phyloP scores from a whole-genome alignment of 2,113 vertebrate species.

The Odobenus rosmarus region DNA sequence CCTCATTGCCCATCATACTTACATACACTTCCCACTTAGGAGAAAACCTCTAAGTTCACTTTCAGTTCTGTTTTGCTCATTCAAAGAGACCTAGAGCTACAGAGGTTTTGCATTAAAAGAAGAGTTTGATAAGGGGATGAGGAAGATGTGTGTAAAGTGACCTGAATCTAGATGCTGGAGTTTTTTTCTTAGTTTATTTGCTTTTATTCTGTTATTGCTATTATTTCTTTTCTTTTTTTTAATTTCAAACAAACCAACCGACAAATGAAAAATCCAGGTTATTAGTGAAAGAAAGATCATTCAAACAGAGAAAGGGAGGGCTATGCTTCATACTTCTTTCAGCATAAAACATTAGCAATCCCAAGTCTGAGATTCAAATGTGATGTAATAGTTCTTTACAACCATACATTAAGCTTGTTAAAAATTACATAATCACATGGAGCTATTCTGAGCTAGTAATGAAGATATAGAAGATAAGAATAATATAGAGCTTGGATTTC shows the following conservation, averaged over 20 bases:
- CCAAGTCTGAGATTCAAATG: not conserved
- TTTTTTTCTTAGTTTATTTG: not conserved
- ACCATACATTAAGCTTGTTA: not conserved
- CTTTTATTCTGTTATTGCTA: not conserved
- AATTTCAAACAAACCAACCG: not conserved
- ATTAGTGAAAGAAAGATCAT: not conserved
- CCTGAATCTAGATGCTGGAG: not conserved
- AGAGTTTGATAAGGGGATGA: not conserved
- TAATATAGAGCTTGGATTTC: not conserved
- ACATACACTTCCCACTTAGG: not conserved
- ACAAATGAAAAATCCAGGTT: not conserved
- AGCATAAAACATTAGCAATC: not conserved
- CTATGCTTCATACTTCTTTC: not conserved
- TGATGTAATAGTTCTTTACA: not conserved
- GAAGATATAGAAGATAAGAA: not conserved
- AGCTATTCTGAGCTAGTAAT: not conserved
- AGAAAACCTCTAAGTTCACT: not conserved
- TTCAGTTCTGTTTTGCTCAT: not conserved
- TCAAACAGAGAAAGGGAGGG: not conserved
- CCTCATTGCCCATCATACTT: not conserved
- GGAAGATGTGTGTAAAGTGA: not conserved
- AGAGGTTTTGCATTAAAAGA: not conserved
- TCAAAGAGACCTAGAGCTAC: not conserved
- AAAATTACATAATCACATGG: not conserved
- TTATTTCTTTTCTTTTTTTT: not conserved